Evolutionary conservation across 2,888 invertebrate genomes (phyloP).

Genomic region (Perizoma affinitatum): DNA sequence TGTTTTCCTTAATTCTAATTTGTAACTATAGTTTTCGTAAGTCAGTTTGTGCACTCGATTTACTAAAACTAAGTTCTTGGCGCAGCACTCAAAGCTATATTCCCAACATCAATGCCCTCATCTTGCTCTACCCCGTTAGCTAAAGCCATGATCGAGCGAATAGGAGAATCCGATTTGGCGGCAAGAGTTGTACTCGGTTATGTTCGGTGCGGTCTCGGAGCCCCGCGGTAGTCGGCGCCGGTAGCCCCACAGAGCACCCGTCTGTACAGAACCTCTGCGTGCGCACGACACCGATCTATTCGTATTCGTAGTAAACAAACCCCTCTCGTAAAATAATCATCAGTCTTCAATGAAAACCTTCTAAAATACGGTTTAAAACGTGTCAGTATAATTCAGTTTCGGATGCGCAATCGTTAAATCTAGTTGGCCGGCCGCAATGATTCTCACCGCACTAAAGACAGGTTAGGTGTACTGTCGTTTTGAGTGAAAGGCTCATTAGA

Average conservation of each 20-base stretch:
- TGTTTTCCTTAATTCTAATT: too few species aligned
- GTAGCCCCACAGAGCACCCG: slow-evolving; percentile 49
- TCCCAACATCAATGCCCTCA: slow-evolving; percentile 34
- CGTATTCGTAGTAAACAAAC: slow-evolving; percentile 67
- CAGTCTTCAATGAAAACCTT: slow-evolving; percentile 62
- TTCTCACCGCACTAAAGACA: slow-evolving; percentile 62
- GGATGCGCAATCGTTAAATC: slow-evolving; percentile 48
- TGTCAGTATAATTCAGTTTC: slow-evolving; percentile 22
- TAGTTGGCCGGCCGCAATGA: slow-evolving; percentile 67
- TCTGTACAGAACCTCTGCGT: slow-evolving; percentile 36
- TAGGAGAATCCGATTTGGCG: slow-evolving; percentile 58
- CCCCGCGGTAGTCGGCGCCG: slow-evolving; percentile 57
- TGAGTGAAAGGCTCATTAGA: slow-evolving; percentile 72
- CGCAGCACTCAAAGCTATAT: slow-evolving; percentile 19
- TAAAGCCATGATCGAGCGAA: slow-evolving; percentile 50
- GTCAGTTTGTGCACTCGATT: not conserved
- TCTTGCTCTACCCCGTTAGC: slow-evolving; percentile 45
- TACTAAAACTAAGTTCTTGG: slow-evolving; percentile 12
- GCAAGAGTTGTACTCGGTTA: slow-evolving; percentile 57
- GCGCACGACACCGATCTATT: slow-evolving; percentile 40
- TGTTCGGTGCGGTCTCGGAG: slow-evolving; percentile 52
- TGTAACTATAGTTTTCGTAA: not conserved
- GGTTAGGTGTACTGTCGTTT: slow-evolving; percentile 63
- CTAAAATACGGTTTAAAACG: slow-evolving; percentile 33
- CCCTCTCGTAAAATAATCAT: slow-evolving; percentile 58